A percentile compares a stretch with the other conserved stretches of the same genome.
Evolutionary conservation across 2,888 invertebrate genomes (phyloP).

Genomic region (Eumerus sabulonum): DNA sequence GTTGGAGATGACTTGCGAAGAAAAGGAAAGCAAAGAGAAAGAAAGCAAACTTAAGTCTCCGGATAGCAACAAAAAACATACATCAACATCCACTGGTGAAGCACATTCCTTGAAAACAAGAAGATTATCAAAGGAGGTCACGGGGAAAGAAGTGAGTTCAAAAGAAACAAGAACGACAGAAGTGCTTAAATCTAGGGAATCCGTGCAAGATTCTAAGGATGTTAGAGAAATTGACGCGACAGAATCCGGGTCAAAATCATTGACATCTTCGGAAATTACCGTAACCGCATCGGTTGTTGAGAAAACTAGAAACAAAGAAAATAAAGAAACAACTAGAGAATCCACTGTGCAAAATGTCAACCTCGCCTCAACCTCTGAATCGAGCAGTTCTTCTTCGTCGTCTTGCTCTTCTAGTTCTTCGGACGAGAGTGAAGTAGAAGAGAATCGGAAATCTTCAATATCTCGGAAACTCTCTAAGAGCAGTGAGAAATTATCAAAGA

Average conservation of each 20-base stretch:
- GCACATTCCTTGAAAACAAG: slow-evolving; percentile 74
- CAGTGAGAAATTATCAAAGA: slow-evolving; percentile 35
- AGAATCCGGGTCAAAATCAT: slow-evolving; percentile 70
- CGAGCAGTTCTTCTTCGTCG: slow-evolving; percentile 81
- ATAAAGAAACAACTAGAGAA: slow-evolving; percentile 27
- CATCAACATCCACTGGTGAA: slow-evolving; percentile 17
- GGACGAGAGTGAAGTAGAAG: slow-evolving; percentile 82
- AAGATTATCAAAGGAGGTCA: slow-evolving; percentile 72
- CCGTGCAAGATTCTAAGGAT: slow-evolving; percentile 60
- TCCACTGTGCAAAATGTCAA: slow-evolving; percentile 75
- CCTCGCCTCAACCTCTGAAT: slow-evolving; percentile 80
- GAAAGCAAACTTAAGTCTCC: slow-evolving; percentile 76
- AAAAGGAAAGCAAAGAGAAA: slow-evolving; percentile 73
- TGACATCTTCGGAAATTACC: slow-evolving; percentile 45
- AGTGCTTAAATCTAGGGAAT: slow-evolving; percentile 56
- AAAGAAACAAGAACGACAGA: slow-evolving; percentile 51
- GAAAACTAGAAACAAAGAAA: slow-evolving; percentile 74
- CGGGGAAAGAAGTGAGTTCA: slow-evolving; percentile 13
- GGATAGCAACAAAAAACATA: slow-evolving; percentile 68
- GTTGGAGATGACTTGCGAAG: slow-evolving; percentile 53
- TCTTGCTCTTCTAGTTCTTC: slow-evolving; percentile 82
- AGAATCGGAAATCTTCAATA: slow-evolving; percentile 37
- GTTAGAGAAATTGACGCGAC: slow-evolving; percentile 70
- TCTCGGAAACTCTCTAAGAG: slow-evolving; percentile 50
- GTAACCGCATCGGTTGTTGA: slow-evolving; percentile 70